phyloP scores from a whole-genome alignment of 2,797 vertebrate genomes.

The Discoglossus pictus region DNA sequence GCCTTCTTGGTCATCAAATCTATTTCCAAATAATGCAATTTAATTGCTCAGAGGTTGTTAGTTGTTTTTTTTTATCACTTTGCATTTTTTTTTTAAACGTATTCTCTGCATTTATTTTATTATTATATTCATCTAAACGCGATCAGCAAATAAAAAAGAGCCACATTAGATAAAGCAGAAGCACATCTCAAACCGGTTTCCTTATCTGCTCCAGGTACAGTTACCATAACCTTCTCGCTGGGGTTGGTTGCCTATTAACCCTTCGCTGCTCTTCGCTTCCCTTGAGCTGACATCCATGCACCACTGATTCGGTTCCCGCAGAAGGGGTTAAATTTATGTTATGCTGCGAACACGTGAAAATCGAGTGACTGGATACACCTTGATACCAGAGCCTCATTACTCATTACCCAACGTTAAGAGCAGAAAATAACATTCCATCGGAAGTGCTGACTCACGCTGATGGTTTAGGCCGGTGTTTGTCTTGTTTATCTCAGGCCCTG shows the following conservation, averaged over 20 bases:
- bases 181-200: background rate
- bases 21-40: no score
- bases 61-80: no score
- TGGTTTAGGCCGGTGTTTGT: slow-evolving; percentile 57
- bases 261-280: no score
- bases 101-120: no score
- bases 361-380: slow-evolving; percentile 32
- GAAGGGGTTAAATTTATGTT: slow-evolving; percentile 6
- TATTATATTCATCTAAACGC: no score
- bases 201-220: background rate
- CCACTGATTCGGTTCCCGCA: no score
- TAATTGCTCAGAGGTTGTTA: no score
- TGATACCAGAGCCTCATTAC: slow-evolving; percentile 27
- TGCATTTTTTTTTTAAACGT: no score
- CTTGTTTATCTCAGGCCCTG: slow-evolving; percentile 52
- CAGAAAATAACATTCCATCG: slow-evolving; percentile 50
- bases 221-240: background rate
- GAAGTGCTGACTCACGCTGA: slow-evolving; percentile 69
- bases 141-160: no score
- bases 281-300: no score
- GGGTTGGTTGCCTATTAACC: background rate
- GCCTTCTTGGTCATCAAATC: no score
- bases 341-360: slow-evolving; percentile 35
- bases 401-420: slow-evolving; percentile 54
- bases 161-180: background rate